Evolutionary conservation across 2,113 vertebrate species (phyloP), one percentile per base, ranked within the genome.

Genomic region (Nesoenas mayeri): DNA sequence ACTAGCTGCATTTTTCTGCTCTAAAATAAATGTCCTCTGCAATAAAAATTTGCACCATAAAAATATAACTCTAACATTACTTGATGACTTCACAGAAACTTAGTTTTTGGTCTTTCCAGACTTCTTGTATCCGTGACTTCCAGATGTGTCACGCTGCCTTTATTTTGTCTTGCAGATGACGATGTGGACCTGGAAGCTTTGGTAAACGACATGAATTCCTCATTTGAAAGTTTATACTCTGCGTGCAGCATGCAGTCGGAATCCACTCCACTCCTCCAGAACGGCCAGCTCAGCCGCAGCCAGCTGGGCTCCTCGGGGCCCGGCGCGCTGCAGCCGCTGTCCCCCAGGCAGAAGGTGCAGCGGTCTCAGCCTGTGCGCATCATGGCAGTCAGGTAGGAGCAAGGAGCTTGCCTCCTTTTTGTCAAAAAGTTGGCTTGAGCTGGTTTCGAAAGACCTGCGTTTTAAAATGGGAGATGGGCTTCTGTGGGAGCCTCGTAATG

Each of bases 311-410:
- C 97, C 36, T 50, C 97, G 7, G 95, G 95, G 15, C 24, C 96
- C 12, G 96, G 79, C 32, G 8, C 91, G 1, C 50, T 95, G 71
- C 82, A 97, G 67, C 96, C 97, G 34, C 82, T 42, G 9, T 98
- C 98, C 1, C 98, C 98, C 0, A 91, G 97, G 88, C 98, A 98
- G 75, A 97, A 96, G 95, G 97, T 99, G 82, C 97, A 98, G 15
- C 98, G 99, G 48, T 99, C 99, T 22, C 99, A 99, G 95, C 99
- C 99, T 1, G 97, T 99, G 97, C 99, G 99, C 97, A 99, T 99
- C 96, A 98, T 98, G 31, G 99, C 99, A 17, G 98, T 99, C 98
- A 99, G 99, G 99, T 99, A 96, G 75, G 95, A 42, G 10, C 12
- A 3, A 34, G 73, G 31, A 25, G 11, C 56, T 28, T 22, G 2